These are phyloP conservation scores for Platorchestia sp. DNA, from an alignment of 1,140 invertebrate genomes.

Conservation along the genomic window DNA sequence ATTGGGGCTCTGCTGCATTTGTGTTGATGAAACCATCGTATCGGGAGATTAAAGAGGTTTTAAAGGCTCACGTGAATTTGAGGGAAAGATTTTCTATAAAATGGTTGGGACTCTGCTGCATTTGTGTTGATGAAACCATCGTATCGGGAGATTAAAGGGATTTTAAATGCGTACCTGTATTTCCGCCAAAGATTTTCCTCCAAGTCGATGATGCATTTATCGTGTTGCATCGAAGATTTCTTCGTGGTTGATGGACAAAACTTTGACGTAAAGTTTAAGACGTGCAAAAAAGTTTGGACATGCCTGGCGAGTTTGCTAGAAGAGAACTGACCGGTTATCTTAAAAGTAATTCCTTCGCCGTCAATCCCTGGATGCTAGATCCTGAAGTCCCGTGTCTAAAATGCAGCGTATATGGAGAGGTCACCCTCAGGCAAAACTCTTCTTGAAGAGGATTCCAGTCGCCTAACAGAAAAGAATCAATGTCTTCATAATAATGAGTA, in stretches of 20 bases:
- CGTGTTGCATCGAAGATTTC: too few relatives aligned
- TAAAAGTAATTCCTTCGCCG: not conserved
- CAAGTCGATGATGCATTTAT: too few relatives aligned
- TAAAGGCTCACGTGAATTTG: too few relatives aligned
- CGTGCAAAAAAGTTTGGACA: not conserved
- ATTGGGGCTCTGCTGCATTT: not conserved
- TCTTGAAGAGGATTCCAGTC: not conserved
- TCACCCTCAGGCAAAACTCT: not conserved
- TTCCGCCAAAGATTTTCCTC: too few relatives aligned
- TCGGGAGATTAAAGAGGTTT: too few relatives aligned
- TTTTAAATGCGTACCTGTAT: too few relatives aligned
- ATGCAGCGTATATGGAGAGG: not conserved
- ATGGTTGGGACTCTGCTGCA: not conserved
- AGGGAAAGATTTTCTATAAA: not conserved
- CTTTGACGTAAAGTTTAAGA: not conserved
- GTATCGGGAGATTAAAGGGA: too few relatives aligned
- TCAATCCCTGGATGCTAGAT: not conserved
- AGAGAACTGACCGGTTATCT: not conserved
- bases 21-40: not conserved
- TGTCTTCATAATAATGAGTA: not conserved
- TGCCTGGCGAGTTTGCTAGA: not conserved
- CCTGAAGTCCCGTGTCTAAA: not conserved
- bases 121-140: not conserved
- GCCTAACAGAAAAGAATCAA: not conserved
- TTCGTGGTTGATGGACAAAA: not conserved